Evolutionary conservation across 1,140 invertebrate species (phyloP).

Genomic region (Saccostrea glomerata): DNA sequence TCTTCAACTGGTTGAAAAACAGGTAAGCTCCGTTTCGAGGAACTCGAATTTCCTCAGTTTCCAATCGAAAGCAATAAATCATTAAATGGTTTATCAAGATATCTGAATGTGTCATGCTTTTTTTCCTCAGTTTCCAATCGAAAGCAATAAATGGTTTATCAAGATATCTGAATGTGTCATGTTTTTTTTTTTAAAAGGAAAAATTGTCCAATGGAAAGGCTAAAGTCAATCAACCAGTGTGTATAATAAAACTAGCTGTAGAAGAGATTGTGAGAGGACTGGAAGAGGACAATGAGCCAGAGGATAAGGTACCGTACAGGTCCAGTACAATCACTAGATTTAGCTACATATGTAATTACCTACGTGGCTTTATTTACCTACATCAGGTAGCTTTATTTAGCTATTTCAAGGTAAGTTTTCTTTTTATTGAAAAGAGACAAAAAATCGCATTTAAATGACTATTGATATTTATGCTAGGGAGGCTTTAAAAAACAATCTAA

Average conservation of each 20-base stretch:
- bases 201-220: background rate
- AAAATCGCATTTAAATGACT: no score
- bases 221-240: background rate
- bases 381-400: no score
- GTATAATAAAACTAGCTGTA: background rate
- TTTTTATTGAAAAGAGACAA: no score
- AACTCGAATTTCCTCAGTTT: conserved; percentile 16
- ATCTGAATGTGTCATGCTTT: background rate
- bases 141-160: no score
- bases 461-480: no score
- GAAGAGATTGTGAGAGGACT: background rate
- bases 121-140: no score
- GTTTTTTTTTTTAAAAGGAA: background rate
- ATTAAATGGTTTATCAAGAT: background rate
- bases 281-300: background rate
- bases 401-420: no score
- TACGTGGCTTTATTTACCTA: no score
- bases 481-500: no score
- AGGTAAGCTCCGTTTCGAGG: background rate
- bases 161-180: background rate
- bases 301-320: conserved; percentile 3
- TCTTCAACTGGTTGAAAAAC: conserved; percentile 10
- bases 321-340: no score
- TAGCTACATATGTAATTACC: no score
- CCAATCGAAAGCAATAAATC: background rate